These are phyloP conservation scores for Illadopsis cleaveri DNA, from an alignment of 2,113 vertebrate species.

Conservation along the genomic window DNA sequence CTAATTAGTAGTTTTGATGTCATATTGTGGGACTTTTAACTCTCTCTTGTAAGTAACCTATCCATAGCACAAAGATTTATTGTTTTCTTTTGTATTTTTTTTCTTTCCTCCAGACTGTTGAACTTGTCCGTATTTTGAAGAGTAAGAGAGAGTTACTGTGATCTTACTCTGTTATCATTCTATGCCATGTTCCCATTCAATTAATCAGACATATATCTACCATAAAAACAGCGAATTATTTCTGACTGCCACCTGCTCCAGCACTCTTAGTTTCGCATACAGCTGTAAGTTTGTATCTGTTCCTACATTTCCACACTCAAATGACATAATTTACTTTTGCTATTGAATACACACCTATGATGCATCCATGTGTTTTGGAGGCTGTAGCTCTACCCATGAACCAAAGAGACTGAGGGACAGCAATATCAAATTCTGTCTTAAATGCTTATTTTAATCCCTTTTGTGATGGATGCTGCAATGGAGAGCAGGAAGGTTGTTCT, in stretches of 20 bases:
- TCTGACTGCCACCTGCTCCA: background rate
- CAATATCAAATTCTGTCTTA: background rate
- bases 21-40: background rate
- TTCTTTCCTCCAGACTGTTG: background rate
- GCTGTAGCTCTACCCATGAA: background rate
- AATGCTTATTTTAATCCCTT: background rate
- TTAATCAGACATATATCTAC: background rate
- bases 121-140: background rate
- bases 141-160: background rate
- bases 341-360: background rate
- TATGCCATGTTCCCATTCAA: background rate
- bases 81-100: background rate
- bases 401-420: background rate
- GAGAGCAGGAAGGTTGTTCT: background rate
- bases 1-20: background rate
- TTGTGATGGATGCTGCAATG: accelerated
- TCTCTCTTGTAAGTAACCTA: background rate
- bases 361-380: background rate
- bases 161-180: background rate
- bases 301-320: background rate
- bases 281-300: background rate
- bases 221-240: background rate
- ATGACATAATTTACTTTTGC: background rate
- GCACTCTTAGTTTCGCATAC: background rate
- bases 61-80: background rate